phyloP scores from a whole-genome alignment of 2,113 vertebrate species.

The Anoura caudifer region DNA sequence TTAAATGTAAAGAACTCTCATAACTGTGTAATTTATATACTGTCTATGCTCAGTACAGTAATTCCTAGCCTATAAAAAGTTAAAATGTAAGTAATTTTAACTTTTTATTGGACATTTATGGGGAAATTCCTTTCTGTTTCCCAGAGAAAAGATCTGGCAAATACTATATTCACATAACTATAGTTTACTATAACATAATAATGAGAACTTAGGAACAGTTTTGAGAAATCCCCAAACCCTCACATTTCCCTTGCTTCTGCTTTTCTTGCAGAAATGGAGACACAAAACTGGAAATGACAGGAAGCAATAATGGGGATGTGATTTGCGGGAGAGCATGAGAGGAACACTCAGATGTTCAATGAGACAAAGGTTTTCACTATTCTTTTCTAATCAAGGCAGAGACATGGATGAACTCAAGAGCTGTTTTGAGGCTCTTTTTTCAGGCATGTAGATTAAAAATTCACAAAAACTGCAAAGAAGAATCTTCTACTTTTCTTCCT shows the following conservation, averaged over 20 bases:
- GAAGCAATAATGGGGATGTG: slow-evolving; percentile 59
- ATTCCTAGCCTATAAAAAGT: neutral
- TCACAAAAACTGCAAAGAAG: neutral
- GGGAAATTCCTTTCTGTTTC: slow-evolving; percentile 56
- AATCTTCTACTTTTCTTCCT: neutral
- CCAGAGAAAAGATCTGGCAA: slow-evolving; percentile 53
- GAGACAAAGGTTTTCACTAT: neutral
- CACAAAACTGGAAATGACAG: slow-evolving; percentile 58
- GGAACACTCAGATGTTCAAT: neutral
- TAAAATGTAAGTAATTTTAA: slow-evolving; percentile 4
- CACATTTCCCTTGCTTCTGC: slow-evolving; percentile 55
- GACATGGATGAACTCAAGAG: neutral
- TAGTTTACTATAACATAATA: slow-evolving; percentile 31
- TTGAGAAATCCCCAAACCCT: slow-evolving; percentile 69
- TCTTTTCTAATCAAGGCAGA: slow-evolving; percentile 19
- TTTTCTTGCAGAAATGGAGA: slow-evolving; percentile 63
- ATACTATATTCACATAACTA: slow-evolving; percentile 29
- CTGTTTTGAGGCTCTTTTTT: neutral
- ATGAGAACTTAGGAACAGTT: slow-evolving; percentile 25
- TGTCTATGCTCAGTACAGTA: neutral
- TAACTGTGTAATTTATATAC: neutral
- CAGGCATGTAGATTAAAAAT: slow-evolving; percentile 5
- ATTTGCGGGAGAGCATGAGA: slow-evolving; percentile 8
- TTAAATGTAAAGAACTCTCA: slow-evolving; percentile 18
- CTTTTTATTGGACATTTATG: neutral